These are phyloP conservation scores for Zosterops lateralis DNA, from an alignment of 2,113 vertebrate genomes.

Conservation along the genomic window DNA sequence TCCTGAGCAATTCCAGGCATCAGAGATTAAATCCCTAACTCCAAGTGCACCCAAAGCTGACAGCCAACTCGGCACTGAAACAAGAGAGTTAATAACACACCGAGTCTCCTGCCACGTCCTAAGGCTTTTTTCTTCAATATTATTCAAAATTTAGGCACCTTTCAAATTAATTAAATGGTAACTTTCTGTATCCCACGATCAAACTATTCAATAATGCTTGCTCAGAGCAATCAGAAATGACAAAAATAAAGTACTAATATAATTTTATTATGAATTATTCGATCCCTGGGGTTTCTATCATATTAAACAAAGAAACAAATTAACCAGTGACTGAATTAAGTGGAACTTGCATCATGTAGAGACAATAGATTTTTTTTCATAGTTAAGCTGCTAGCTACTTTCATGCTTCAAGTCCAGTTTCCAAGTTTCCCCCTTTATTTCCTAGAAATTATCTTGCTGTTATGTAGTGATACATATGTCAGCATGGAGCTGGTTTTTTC, in stretches of 20 bases:
- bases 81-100: constrained; percentile 41
- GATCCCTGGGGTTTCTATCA: constrained; percentile 65
- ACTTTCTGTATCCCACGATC: constrained; percentile 54
- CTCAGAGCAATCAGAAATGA: constrained; percentile 60
- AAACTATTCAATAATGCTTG: constrained; percentile 59
- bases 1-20: not conserved
- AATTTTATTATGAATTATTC: constrained; percentile 65
- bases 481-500: not conserved
- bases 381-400: constrained; percentile 27
- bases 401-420: not conserved
- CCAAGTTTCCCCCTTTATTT: not conserved
- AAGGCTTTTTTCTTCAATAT: constrained; percentile 49
- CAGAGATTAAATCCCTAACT: not conserved
- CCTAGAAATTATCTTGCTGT: not conserved
- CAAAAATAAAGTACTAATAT: constrained; percentile 66
- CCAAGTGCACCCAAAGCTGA: constrained; percentile 14
- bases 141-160: constrained; percentile 62
- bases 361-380: constrained; percentile 41
- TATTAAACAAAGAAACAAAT: constrained; percentile 71
- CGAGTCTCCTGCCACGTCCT: constrained; percentile 21
- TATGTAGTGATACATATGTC: not conserved
- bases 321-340: constrained; percentile 62
- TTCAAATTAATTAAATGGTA: constrained; percentile 67
- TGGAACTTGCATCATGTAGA: constrained; percentile 43
- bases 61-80: not conserved